Conservation (phyloP, 2,888 invertebrate genomes). For the Polietes domitor region DNA sequence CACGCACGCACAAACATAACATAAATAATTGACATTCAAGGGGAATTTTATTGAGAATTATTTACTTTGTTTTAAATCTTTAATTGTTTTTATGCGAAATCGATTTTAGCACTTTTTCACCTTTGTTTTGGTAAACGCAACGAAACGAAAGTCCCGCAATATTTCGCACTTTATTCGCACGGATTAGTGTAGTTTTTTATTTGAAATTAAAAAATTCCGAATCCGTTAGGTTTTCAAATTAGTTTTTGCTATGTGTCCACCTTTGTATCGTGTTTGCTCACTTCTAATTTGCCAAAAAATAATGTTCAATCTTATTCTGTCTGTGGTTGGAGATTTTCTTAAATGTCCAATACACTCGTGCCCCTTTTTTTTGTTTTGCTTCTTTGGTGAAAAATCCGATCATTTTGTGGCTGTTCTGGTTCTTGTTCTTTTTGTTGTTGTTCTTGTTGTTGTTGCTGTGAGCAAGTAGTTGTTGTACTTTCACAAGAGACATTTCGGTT, state of each 20-base stretch:
- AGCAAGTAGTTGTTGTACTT: slow-evolving; percentile 57
- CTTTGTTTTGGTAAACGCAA: slow-evolving; percentile 18
- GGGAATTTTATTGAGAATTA: background rate
- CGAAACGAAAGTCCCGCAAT: slow-evolving; percentile 18
- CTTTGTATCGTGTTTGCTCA: slow-evolving; percentile 78
- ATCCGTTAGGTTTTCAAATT: slow-evolving; percentile 51
- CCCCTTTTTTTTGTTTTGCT: slow-evolving; percentile 57
- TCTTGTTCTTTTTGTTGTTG: slow-evolving; percentile 38
- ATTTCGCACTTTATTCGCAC: slow-evolving; percentile 12
- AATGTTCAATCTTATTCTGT: slow-evolving; percentile 49
- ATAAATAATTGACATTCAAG: slow-evolving; percentile 1
- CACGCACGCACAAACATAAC: background rate
- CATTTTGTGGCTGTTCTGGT: slow-evolving; percentile 47
- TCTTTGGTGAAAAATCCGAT: slow-evolving; percentile 48
- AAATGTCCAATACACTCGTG: slow-evolving; percentile 66
- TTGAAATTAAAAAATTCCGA: background rate
- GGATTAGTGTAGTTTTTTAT: no score
- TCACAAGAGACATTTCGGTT: slow-evolving; percentile 46
- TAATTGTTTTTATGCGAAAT: background rate
- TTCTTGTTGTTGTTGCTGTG: background rate
- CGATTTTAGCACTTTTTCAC: background rate
- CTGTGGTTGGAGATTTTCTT: slow-evolving; percentile 67
- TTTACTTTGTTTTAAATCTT: background rate
- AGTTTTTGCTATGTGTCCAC: slow-evolving; percentile 71
- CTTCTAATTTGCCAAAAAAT: slow-evolving; percentile 74